Percentiles rank a stretch among this genome's conserved stretches.
phyloP scores from a whole-genome alignment of 2,113 vertebrate species.

The Spilogale gracilis region DNA sequence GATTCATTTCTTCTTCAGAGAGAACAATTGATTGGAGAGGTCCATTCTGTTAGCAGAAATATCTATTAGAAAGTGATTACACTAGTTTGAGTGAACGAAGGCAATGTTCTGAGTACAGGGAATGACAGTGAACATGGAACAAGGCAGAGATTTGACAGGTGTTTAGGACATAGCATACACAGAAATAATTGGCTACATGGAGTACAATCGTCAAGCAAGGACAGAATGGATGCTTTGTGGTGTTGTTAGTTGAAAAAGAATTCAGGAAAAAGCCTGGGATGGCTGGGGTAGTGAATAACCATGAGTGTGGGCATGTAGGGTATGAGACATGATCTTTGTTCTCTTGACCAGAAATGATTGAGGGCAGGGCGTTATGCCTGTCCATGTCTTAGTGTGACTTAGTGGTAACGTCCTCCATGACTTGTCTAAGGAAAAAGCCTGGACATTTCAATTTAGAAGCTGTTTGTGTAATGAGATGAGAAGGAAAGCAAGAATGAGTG shows the following conservation, averaged over 20 bases:
- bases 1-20: not conserved
- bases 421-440: not conserved
- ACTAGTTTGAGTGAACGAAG: not conserved
- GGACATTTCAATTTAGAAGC: not conserved
- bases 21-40: not conserved
- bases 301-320: not conserved
- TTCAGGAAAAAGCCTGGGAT: not conserved
- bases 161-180: not conserved
- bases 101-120: not conserved
- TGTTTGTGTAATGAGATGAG: not conserved
- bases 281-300: not conserved
- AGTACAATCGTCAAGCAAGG: not conserved
- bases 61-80: not conserved
- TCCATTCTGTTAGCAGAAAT: not conserved
- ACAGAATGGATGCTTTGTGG: not conserved
- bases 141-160: not conserved
- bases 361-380: accelerated
- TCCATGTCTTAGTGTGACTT: not conserved
- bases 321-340: not conserved
- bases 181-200: not conserved
- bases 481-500: not conserved
- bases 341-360: not conserved
- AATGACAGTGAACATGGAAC: accelerated
- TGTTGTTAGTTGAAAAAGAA: not conserved
- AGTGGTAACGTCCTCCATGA: not conserved